Percentiles rank a stretch among this genome's conserved stretches.
Evolutionary conservation across 2,113 vertebrate species (phyloP).

Genomic region (Beaufortia kweichowensis): DNA sequence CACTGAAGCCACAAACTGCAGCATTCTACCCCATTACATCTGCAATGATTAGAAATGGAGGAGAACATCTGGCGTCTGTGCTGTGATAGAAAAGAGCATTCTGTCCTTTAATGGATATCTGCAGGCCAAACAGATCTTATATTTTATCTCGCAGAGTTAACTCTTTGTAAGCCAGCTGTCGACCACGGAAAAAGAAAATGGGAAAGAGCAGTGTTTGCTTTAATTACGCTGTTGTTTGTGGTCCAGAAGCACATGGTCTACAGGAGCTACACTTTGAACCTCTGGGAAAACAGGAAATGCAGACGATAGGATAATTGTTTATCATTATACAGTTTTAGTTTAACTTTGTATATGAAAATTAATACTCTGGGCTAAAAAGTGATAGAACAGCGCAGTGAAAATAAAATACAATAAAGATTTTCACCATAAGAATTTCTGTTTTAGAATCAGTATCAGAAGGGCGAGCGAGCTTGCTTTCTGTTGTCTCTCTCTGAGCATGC

Average conservation of each 20-base stretch:
- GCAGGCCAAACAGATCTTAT: constrained; percentile 88
- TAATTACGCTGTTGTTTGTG: neutral
- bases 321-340: constrained; percentile 11
- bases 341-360: neutral
- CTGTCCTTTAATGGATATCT: constrained; percentile 95
- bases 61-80: constrained; percentile 97
- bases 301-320: neutral
- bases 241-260: neutral
- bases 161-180: constrained; percentile 71
- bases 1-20: constrained; percentile 95
- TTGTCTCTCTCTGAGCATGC: neutral
- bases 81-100: constrained; percentile 93
- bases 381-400: neutral
- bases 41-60: constrained; percentile 96
- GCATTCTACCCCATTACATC: constrained; percentile 99
- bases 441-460: neutral
- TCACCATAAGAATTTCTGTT: neutral
- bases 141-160: constrained; percentile 87
- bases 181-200: constrained; percentile 53
- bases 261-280: neutral
- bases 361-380: neutral
- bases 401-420: neutral
- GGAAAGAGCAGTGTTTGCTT: constrained; percentile 44
- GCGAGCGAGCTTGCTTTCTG: neutral
- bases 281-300: neutral